Conservation (phyloP, 2,888 invertebrate species). For the Listrodromus nycthemerus region DNA sequence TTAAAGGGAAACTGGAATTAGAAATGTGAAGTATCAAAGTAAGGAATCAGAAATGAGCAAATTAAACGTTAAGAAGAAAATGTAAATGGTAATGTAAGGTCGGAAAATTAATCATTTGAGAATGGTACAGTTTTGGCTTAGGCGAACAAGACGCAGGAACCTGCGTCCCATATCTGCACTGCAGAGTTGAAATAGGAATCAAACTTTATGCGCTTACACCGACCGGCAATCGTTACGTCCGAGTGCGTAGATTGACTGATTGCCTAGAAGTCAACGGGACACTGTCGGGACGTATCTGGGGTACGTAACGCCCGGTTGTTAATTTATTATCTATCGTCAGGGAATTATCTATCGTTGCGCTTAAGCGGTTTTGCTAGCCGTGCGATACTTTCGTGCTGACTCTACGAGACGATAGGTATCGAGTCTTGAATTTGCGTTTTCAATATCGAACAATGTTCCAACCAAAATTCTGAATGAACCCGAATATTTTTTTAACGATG, state of each 20-base stretch:
- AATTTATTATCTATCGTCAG: slow-evolving; percentile 19
- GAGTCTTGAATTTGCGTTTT: too few relatives aligned
- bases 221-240: slow-evolving; percentile 29
- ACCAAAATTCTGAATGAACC: too few relatives aligned
- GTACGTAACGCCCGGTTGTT: background rate
- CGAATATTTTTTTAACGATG: background rate
- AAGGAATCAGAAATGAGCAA: background rate
- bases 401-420: background rate
- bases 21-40: too few relatives aligned
- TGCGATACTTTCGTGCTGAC: background rate
- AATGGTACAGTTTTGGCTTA: background rate
- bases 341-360: background rate
- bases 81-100: background rate
- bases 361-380: background rate
- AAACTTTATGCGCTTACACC: background rate
- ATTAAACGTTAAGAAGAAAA: background rate
- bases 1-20: too few relatives aligned
- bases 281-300: slow-evolving; percentile 34
- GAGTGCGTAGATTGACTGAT: slow-evolving; percentile 48
- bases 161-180: background rate
- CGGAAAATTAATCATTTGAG: background rate
- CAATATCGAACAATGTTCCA: too few relatives aligned
- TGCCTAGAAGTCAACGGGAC: slow-evolving; percentile 37
- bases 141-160: background rate
- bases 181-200: background rate